Evolutionary conservation across 2,888 invertebrate species (phyloP).

Genomic region (Phalangium opilio): DNA sequence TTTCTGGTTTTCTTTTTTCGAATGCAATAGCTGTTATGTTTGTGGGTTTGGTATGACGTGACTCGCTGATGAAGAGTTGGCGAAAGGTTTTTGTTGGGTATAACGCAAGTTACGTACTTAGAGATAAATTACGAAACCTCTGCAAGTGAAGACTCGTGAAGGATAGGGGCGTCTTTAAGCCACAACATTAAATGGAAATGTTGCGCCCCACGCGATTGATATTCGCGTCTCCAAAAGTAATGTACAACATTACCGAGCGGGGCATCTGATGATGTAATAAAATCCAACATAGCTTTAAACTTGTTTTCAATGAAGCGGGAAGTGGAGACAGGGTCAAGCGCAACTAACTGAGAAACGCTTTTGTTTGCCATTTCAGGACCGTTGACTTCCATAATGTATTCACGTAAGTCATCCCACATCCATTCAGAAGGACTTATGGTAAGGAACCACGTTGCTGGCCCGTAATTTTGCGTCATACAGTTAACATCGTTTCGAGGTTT

Average conservation of each 20-base stretch:
- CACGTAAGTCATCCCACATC: background rate
- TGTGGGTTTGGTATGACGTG: background rate
- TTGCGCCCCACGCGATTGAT: constrained; percentile 1
- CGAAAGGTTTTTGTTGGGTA: constrained; percentile 1
- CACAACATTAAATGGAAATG: constrained; percentile 2
- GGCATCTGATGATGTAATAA: background rate
- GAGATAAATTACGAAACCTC: background rate
- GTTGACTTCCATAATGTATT: background rate
- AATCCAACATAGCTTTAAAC: constrained; percentile 1
- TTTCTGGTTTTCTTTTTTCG: background rate
- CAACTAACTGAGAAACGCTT: background rate
- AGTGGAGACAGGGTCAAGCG: background rate
- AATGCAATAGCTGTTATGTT: constrained; percentile 2
- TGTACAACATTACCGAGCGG: background rate
- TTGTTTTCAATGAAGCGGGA: constrained; percentile 3
- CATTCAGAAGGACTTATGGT: constrained; percentile 3
- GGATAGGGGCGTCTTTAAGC: background rate
- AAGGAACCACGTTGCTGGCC: constrained; percentile 1
- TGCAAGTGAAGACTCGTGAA: background rate
- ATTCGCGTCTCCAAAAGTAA: constrained; percentile 2
- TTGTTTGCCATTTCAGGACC: background rate
- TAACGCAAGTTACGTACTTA: background rate
- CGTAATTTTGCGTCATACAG: background rate
- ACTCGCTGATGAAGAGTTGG: background rate
- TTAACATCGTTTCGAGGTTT: constrained; percentile 1